phyloP scores from a whole-genome alignment of 2,797 vertebrate genomes.

The Pyrocephalus nanus region DNA sequence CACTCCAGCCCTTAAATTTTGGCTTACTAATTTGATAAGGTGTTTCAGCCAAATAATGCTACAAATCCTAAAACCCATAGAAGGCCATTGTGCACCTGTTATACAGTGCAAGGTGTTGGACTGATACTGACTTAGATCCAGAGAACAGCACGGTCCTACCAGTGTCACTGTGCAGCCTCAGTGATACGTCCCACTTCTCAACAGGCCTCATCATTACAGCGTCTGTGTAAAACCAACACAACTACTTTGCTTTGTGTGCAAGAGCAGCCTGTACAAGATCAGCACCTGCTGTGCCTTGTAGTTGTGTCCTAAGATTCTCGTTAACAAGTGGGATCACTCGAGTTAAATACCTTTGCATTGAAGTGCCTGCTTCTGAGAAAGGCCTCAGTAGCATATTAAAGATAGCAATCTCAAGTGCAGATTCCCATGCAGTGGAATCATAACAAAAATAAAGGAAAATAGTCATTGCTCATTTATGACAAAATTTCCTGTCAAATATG shows the following conservation, averaged over 20 bases:
- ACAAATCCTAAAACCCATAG: neutral
- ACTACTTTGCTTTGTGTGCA: neutral
- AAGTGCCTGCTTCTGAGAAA: neutral
- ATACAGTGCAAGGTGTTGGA: neutral
- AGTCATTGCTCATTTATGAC: neutral
- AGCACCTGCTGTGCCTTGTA: neutral
- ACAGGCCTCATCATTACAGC: neutral
- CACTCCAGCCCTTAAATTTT: neutral
- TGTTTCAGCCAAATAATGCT: neutral
- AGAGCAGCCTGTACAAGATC: neutral
- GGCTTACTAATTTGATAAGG: neutral
- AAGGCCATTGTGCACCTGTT: neutral
- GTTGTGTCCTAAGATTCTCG: neutral
- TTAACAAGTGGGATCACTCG: neutral
- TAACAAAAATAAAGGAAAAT: neutral
- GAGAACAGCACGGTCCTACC: neutral
- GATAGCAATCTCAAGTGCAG: neutral
- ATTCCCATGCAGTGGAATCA: neutral
- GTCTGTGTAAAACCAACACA: neutral
- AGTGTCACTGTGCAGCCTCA: neutral
- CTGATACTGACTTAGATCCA: neutral
- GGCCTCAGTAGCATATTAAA: neutral
- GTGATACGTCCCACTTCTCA: neutral
- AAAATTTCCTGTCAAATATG: neutral
- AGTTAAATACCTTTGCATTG: neutral